phyloP scores from a whole-genome alignment of 2,113 vertebrate species.

The Rhegmatorhina hoffmannsi region DNA sequence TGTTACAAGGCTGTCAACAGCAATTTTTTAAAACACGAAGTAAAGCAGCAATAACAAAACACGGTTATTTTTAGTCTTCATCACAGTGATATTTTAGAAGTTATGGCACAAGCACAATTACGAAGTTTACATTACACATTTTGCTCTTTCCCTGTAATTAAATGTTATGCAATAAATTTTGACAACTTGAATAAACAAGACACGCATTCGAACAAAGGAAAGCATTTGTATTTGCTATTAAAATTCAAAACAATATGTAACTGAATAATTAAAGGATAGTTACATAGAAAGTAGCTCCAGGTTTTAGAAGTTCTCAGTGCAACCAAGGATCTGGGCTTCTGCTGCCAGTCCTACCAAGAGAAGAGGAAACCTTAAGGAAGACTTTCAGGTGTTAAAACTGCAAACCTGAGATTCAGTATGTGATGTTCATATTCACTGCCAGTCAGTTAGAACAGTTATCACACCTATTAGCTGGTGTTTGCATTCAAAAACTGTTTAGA shows the following conservation, averaged over 20 bases:
- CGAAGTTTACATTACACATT: not conserved
- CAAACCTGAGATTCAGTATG: not conserved
- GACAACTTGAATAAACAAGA: not conserved
- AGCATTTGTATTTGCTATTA: not conserved
- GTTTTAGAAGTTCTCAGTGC: not conserved
- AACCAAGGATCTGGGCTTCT: not conserved
- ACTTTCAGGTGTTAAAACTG: not conserved
- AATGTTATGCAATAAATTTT: not conserved
- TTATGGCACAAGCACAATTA: not conserved
- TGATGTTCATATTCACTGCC: not conserved
- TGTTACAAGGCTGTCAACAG: not conserved
- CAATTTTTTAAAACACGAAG: not conserved
- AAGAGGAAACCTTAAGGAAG: not conserved
- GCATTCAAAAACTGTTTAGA: not conserved
- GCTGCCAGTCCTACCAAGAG: not conserved
- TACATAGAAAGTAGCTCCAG: not conserved
- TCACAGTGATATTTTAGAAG: not conserved
- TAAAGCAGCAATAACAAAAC: not conserved
- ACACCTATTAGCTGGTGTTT: not conserved
- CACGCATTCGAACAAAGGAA: not conserved
- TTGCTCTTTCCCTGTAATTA: not conserved
- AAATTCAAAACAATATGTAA: not conserved
- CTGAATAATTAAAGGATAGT: not conserved
- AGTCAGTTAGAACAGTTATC: not conserved
- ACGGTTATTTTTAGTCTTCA: not conserved